phyloP scores from a whole-genome alignment of 2,888 invertebrate genomes.

The Taphrorychus bicolor region DNA sequence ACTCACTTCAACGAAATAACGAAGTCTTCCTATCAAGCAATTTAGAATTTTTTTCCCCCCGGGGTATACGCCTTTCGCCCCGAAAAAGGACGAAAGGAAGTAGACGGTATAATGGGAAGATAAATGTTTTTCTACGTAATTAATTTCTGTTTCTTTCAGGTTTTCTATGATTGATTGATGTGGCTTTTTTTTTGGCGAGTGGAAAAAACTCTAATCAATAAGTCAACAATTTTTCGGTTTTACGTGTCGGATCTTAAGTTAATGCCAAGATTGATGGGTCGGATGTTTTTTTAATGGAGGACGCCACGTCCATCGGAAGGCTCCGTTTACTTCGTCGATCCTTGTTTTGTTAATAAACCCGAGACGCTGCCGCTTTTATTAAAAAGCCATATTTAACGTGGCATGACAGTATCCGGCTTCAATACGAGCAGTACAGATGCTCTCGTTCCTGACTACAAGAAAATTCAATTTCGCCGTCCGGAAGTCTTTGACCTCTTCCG shows the following conservation, averaged over 20 bases:
- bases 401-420: neutral
- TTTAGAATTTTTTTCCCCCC: neutral
- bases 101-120: constrained; percentile 35
- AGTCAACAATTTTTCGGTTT: constrained; percentile 13
- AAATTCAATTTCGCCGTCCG: neutral
- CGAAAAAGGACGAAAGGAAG: constrained; percentile 23
- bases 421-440: neutral
- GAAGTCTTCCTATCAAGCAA: too few relatives aligned
- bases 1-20: too few relatives aligned
- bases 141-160: constrained; percentile 40
- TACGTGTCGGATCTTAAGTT: constrained; percentile 7
- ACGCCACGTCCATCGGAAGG: neutral
- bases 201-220: constrained; percentile 31
- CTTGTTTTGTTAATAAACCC: neutral
- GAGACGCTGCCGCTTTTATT: neutral
- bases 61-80: neutral
- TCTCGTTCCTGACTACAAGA: neutral
- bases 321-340: neutral
- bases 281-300: neutral
- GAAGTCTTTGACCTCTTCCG: neutral
- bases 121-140: constrained; percentile 42
- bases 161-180: constrained; percentile 39
- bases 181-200: constrained; percentile 33
- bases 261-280: constrained; percentile 13
- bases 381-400: constrained; percentile 5